Conservation (phyloP, 1,140 invertebrate genomes). For the Drosophila ohnishii region DNA sequence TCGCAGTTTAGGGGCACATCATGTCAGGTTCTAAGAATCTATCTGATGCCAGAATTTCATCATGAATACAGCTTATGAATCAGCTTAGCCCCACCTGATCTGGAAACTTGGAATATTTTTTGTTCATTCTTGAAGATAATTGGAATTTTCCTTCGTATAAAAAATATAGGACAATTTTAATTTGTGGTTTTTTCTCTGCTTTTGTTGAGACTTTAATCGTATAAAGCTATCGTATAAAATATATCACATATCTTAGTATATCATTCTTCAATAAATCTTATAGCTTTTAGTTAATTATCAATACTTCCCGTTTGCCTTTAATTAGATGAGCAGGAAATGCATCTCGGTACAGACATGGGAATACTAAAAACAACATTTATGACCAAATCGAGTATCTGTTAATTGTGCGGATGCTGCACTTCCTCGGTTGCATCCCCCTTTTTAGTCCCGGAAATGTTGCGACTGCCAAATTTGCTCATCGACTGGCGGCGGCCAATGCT, state of each 20-base stretch:
- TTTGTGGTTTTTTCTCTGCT: not conserved
- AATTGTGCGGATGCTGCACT: conserved; percentile 51
- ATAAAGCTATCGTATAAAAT: not conserved
- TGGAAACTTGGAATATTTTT: conserved; percentile 1
- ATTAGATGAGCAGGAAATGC: conserved; percentile 15
- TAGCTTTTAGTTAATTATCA: not conserved
- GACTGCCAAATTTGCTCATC: conserved; percentile 56
- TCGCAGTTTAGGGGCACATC: conserved; percentile 61
- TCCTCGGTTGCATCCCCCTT: conserved; percentile 30
- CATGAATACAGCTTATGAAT: conserved; percentile 54
- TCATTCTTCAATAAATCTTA: not conserved
- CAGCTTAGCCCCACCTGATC: conserved; percentile 7
- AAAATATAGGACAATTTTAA: not conserved
- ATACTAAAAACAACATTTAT: conserved; percentile 15
- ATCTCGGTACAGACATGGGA: not conserved
- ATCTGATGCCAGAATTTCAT: conserved; percentile 60
- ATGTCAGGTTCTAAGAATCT: conserved; percentile 60
- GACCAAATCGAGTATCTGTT: conserved; percentile 23
- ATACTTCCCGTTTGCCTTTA: conserved; percentile 4
- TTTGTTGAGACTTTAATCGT: not conserved
- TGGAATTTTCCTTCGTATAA: not conserved
- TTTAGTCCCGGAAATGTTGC: conserved; percentile 58
- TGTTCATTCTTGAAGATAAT: not conserved
- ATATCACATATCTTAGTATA: not conserved
- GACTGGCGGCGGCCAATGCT: conserved; percentile 28